phyloP scores from a whole-genome alignment of 2,113 vertebrate species.

The Lamprologus lemairii region DNA sequence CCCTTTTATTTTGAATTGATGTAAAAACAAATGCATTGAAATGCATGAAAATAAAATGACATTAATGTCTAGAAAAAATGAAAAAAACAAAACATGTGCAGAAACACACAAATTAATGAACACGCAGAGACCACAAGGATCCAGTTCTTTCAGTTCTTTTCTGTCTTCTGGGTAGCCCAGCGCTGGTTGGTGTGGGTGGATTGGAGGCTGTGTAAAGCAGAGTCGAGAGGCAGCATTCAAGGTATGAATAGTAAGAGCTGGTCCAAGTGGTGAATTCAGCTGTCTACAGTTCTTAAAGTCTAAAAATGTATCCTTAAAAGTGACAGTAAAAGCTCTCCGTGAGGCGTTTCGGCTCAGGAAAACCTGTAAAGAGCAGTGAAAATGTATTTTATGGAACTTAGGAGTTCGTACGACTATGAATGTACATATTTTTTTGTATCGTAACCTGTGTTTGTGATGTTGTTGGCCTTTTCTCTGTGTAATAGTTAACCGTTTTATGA shows the following conservation, averaged over 20 bases:
- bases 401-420: neutral
- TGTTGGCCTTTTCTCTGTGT: neutral
- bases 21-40: neutral
- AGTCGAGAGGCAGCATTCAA: neutral
- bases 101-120: neutral
- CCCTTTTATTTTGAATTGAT: neutral
- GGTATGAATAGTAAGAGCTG: neutral
- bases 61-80: neutral
- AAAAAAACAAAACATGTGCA: neutral
- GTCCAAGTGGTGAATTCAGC: neutral
- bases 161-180: conserved; percentile 6
- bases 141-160: neutral
- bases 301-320: neutral
- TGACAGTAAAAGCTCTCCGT: neutral
- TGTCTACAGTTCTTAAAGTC: neutral
- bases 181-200: conserved; percentile 7
- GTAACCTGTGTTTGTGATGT: neutral
- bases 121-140: neutral
- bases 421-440: neutral
- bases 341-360: neutral
- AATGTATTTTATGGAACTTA: neutral
- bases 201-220: neutral
- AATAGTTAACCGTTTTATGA: neutral
- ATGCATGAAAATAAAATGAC: neutral
- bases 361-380: neutral